Evolutionary conservation across 2,797 vertebrate genomes (phyloP).

Genomic region (Clarias fuscus): DNA sequence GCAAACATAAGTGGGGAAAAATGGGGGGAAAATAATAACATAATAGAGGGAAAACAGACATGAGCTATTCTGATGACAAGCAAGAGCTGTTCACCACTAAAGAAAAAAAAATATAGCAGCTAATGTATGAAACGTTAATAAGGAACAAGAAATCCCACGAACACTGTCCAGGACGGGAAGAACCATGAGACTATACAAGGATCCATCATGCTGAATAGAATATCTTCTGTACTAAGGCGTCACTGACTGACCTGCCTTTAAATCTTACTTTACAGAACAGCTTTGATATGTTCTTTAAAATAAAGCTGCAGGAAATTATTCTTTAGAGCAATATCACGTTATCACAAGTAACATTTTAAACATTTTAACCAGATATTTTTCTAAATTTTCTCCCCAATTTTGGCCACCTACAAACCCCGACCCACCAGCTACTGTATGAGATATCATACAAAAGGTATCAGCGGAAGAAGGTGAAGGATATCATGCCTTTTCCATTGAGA

Average conservation of each 20-base stretch:
- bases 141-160: not conserved
- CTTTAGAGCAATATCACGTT: not conserved
- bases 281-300: not conserved
- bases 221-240: not conserved
- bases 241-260: not conserved
- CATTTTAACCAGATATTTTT: not conserved
- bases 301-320: not conserved
- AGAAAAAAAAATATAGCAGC: not conserved
- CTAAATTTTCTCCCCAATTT: not conserved
- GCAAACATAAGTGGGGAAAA: not conserved
- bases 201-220: not conserved
- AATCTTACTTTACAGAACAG: not conserved
- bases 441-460: not conserved
- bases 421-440: not conserved
- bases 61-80: not conserved
- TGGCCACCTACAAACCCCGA: not conserved
- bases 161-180: not conserved
- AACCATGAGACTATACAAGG: slow-evolving; percentile 4
- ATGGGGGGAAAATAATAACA: no score
- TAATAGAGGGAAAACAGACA: no score
- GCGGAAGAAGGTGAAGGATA: not conserved
- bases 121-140: not conserved
- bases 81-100: not conserved
- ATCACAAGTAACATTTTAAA: not conserved
- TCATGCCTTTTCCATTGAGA: not conserved